phyloP scores from a whole-genome alignment of 2,113 vertebrate species.

The Piprites chloris region DNA sequence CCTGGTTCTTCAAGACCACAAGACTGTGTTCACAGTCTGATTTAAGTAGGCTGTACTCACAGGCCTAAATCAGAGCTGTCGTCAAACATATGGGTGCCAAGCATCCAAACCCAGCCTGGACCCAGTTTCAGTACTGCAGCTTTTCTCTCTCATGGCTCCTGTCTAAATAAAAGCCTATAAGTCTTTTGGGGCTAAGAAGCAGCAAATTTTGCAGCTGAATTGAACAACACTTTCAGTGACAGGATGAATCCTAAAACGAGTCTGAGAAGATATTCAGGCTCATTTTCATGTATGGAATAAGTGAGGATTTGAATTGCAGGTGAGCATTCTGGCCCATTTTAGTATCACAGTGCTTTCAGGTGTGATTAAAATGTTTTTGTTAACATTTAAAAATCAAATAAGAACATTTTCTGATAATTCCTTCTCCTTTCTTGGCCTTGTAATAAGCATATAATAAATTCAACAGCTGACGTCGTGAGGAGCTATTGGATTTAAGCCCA shows the following conservation, averaged over 20 bases:
- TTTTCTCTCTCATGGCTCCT: not conserved
- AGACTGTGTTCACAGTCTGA: not conserved
- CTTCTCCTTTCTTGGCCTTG: not conserved
- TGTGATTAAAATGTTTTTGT: not conserved
- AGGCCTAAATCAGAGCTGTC: not conserved
- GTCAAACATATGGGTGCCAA: not conserved
- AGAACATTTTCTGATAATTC: not conserved
- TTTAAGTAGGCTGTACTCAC: not conserved
- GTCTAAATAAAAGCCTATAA: not conserved
- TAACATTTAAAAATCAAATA: not conserved
- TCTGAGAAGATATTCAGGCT: not conserved
- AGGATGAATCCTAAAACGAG: not conserved
- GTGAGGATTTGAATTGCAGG: not conserved
- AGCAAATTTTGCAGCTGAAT: not conserved
- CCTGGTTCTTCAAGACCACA: not conserved
- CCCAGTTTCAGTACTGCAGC: not conserved
- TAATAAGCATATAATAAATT: constrained; percentile 1
- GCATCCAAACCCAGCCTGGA: not conserved
- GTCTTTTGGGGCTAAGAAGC: not conserved
- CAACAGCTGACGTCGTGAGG: not conserved
- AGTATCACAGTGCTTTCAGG: not conserved
- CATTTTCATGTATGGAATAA: not conserved
- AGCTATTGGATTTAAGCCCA: constrained; percentile 6
- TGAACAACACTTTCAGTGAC: not conserved
- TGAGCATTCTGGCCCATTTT: not conserved